A percentile compares a stretch with the other conserved stretches of the same genome.
Conservation (phyloP, 1,140 invertebrate genomes). For the Zaprionus camerounensis region DNA sequence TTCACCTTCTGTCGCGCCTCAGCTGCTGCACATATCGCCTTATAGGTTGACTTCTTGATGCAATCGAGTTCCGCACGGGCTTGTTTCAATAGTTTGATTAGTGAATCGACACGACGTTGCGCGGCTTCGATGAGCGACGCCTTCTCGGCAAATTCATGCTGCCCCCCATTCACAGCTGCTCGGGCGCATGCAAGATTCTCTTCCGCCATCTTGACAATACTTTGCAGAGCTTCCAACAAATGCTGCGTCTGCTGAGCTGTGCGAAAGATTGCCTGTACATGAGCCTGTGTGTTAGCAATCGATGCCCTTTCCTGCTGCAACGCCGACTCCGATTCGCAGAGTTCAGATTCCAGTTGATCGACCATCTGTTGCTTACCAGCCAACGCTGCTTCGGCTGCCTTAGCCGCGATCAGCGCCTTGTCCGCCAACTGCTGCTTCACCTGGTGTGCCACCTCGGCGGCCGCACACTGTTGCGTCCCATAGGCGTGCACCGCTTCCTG, state of each 20-base stretch:
- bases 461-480: constrained; percentile 88
- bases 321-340: constrained; percentile 87
- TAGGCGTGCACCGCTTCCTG: constrained; percentile 87
- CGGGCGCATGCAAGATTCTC: constrained; percentile 86
- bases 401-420: constrained; percentile 87
- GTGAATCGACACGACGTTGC: constrained; percentile 86
- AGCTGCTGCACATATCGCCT: constrained; percentile 86
- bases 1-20: constrained; percentile 84
- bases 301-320: constrained; percentile 86
- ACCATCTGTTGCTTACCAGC: constrained; percentile 87
- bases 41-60: constrained; percentile 87
- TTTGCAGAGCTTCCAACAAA: constrained; percentile 83
- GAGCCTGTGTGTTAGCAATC: constrained; percentile 86
- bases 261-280: constrained; percentile 86
- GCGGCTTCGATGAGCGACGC: constrained; percentile 87
- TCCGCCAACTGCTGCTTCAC: constrained; percentile 88
- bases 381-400: constrained; percentile 88
- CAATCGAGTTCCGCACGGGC: constrained; percentile 86
- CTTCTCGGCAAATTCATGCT: constrained; percentile 86
- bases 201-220: constrained; percentile 85
- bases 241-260: constrained; percentile 86
- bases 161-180: constrained; percentile 85
- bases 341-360: constrained; percentile 86
- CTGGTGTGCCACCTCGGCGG: constrained; percentile 87
- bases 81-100: constrained; percentile 86